phyloP scores from a whole-genome alignment of 1,140 invertebrate species.

The Drosophila kohkoa region DNA sequence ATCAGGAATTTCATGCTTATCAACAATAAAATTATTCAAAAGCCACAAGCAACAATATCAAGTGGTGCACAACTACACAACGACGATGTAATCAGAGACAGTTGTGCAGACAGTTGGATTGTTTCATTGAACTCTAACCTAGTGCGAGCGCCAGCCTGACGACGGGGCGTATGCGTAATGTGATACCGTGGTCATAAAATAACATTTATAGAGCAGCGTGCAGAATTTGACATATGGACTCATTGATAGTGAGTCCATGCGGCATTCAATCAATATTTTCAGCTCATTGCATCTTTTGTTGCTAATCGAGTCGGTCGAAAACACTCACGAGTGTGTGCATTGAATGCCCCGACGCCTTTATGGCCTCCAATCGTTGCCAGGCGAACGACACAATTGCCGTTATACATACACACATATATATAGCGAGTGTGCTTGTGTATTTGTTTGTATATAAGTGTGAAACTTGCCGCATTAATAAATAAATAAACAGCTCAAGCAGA shows the following conservation, averaged over 20 bases:
- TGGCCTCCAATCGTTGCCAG: conserved; percentile 64
- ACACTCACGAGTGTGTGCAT: conserved; percentile 16
- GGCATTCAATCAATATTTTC: conserved; percentile 50
- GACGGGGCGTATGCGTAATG: conserved; percentile 58
- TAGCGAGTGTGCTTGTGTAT: background rate
- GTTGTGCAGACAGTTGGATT: conserved; percentile 11
- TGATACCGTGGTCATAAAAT: conserved; percentile 54
- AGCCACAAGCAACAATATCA: conserved; percentile 2
- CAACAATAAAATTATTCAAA: conserved; percentile 3
- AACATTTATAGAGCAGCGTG: conserved; percentile 37
- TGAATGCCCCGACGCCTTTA: conserved; percentile 48
- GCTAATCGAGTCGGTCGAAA: conserved; percentile 29
- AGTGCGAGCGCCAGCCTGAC: conserved; percentile 36
- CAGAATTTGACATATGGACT: conserved; percentile 8
- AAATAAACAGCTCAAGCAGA: conserved; percentile 47
- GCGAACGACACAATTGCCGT: conserved; percentile 44
- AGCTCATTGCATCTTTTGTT: conserved; percentile 58
- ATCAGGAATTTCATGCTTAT: conserved; percentile 5
- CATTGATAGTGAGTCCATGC: conserved; percentile 43
- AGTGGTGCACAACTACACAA: background rate
- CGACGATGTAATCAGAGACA: conserved; percentile 21
- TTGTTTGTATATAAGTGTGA: conserved; percentile 9
- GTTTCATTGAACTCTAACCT: conserved; percentile 70
- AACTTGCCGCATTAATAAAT: conserved; percentile 66
- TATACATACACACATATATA: conserved; percentile 30